These are phyloP conservation scores for Girardia tigrina DNA, from an alignment of 2,888 invertebrate species.

Conservation along the genomic window DNA sequence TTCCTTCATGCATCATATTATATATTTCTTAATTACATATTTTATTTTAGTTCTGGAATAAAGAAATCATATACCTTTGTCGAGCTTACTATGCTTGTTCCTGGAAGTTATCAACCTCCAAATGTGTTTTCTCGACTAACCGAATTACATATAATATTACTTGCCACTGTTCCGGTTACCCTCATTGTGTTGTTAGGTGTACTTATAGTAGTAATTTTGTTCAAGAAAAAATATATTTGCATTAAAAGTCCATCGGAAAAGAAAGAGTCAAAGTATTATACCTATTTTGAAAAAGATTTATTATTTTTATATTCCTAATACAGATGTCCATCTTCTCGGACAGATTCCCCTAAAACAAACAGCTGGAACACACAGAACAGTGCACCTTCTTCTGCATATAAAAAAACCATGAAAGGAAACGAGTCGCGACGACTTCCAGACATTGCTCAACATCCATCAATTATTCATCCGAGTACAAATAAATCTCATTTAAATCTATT, in stretches of 20 bases:
- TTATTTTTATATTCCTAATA: background rate
- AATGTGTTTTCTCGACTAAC: background rate
- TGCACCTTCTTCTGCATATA: background rate
- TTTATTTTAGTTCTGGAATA: background rate
- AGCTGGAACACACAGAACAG: background rate
- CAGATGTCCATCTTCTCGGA: background rate
- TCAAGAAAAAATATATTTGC: background rate
- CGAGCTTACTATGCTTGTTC: background rate
- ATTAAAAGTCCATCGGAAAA: background rate
- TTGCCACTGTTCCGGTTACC: background rate
- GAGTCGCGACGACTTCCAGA: background rate
- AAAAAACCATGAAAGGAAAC: too few species aligned
- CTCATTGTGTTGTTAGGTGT: background rate
- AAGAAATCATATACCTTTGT: background rate
- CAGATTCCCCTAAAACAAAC: background rate
- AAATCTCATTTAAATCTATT: background rate
- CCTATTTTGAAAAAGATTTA: background rate
- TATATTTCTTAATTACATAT: too few species aligned
- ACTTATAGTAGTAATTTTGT: background rate
- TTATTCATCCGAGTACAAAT: background rate
- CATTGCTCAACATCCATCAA: background rate
- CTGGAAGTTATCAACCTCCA: background rate
- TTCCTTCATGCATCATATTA: too few species aligned
- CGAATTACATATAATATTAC: background rate
- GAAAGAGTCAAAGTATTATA: background rate